Evolutionary conservation across 2,888 invertebrate species (phyloP).

Genomic region (Gymnocheta viridis): DNA sequence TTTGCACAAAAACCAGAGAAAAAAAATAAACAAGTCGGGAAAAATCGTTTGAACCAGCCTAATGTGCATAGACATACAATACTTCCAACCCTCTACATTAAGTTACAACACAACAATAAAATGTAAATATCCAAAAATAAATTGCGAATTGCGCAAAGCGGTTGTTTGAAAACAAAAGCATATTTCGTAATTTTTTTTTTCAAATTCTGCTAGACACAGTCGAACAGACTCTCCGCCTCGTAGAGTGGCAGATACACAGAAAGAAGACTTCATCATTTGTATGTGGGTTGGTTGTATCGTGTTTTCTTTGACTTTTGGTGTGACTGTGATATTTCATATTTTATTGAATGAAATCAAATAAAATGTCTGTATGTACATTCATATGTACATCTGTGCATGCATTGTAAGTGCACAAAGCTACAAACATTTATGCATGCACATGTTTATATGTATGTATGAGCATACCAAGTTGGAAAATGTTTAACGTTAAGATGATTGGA

Average conservation of each 20-base stretch:
- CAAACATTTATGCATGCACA: background rate
- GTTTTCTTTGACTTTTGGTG: slow-evolving; percentile 46
- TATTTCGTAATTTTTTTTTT: slow-evolving; percentile 45
- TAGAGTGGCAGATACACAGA: slow-evolving; percentile 27
- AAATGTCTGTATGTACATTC: slow-evolving; percentile 13
- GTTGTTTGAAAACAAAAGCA: slow-evolving; percentile 57
- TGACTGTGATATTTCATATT: slow-evolving; percentile 58
- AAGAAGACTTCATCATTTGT: slow-evolving; percentile 16
- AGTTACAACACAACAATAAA: slow-evolving; percentile 44
- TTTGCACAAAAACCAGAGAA: too few species aligned
- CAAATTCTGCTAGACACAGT: slow-evolving; percentile 34
- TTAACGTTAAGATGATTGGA: too few species aligned
- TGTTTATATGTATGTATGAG: background rate
- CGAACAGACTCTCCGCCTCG: background rate
- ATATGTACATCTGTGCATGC: background rate
- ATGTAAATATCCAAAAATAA: slow-evolving; percentile 51
- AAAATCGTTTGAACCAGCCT: too few species aligned
- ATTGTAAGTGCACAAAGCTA: background rate
- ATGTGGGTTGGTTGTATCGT: slow-evolving; percentile 35
- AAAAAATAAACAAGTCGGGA: too few species aligned
- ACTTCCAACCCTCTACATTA: slow-evolving; percentile 51
- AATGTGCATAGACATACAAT: background rate
- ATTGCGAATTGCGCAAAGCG: slow-evolving; percentile 66
- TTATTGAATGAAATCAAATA: slow-evolving; percentile 64
- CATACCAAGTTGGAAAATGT: background rate